These are phyloP conservation scores for Empis stercorea DNA, from an alignment of 2,888 invertebrate species.

Conservation along the genomic window DNA sequence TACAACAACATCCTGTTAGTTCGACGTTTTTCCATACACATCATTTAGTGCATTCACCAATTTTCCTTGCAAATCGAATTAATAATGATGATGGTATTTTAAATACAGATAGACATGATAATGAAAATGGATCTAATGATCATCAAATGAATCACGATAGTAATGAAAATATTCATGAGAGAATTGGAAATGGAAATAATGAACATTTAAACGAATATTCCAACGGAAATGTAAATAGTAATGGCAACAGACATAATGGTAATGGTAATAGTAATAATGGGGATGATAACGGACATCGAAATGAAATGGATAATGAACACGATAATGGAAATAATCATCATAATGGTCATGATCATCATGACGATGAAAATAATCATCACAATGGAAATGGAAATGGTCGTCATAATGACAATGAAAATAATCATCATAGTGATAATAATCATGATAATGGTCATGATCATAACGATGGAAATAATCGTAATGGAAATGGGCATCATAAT, in stretches of 20 bases:
- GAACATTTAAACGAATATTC: too few species aligned
- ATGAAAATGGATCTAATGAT: slow-evolving; percentile 15
- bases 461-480: background rate
- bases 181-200: too few species aligned
- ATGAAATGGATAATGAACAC: background rate
- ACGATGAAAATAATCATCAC: slow-evolving; percentile 4
- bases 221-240: too few species aligned
- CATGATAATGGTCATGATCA: slow-evolving; percentile 7
- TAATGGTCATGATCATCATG: slow-evolving; percentile 10
- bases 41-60: slow-evolving; percentile 26
- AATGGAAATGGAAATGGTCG: slow-evolving; percentile 6
- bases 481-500: slow-evolving; percentile 3
- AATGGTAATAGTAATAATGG: slow-evolving; percentile 7
- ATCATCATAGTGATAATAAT: slow-evolving; percentile 10
- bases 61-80: slow-evolving; percentile 17
- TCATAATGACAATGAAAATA: slow-evolving; percentile 5
- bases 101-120: background rate
- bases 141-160: too few species aligned
- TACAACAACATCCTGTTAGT: slow-evolving; percentile 28
- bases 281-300: too few species aligned
- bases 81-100: slow-evolving; percentile 3
- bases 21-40: slow-evolving; percentile 27
- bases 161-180: too few species aligned
- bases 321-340: slow-evolving; percentile 15
- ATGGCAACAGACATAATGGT: too few species aligned